Percentiles rank a stretch among this genome's conserved stretches.
Conservation (phyloP, 1,140 invertebrate species). For the Littorina saxatilis region DNA sequence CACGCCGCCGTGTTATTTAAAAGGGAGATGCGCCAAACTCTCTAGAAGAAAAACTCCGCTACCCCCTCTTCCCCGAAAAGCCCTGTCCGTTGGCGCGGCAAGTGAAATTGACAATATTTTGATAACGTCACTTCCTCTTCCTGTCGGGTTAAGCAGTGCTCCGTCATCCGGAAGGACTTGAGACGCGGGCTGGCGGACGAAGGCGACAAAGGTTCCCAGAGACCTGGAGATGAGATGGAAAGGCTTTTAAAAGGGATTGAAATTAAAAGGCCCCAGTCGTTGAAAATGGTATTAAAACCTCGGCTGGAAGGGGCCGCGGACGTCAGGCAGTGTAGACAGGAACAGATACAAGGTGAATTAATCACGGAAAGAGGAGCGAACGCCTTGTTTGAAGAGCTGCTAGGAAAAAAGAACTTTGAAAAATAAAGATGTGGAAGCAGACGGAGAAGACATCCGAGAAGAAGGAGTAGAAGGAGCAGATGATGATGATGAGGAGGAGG, state of each 20-base stretch:
- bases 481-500: too few relatives aligned
- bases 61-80: neutral
- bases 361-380: neutral
- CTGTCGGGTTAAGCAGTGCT: slow-evolving; percentile 37
- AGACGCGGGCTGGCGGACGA: neutral
- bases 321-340: slow-evolving; percentile 9
- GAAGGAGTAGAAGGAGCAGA: too few relatives aligned
- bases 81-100: slow-evolving; percentile 13
- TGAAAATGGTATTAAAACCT: slow-evolving; percentile 23
- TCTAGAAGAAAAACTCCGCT: neutral
- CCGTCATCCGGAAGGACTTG: slow-evolving; percentile 31
- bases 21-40: slow-evolving; percentile 27
- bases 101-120: slow-evolving; percentile 42
- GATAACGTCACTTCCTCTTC: slow-evolving; percentile 39
- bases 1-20: slow-evolving; percentile 36
- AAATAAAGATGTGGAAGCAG: too few relatives aligned
- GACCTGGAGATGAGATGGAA: slow-evolving; percentile 19
- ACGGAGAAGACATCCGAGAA: too few relatives aligned
- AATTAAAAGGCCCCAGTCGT: neutral
- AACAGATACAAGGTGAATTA: neutral
- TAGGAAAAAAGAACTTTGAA: too few relatives aligned
- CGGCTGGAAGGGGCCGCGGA: neutral
- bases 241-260: neutral
- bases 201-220: neutral
- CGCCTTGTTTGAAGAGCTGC: too few relatives aligned